Percentiles rank a stretch among this genome's conserved stretches.
These are phyloP conservation scores for Pterocles gutturalis DNA, from an alignment of 2,113 vertebrate genomes.

Conservation along the genomic window DNA sequence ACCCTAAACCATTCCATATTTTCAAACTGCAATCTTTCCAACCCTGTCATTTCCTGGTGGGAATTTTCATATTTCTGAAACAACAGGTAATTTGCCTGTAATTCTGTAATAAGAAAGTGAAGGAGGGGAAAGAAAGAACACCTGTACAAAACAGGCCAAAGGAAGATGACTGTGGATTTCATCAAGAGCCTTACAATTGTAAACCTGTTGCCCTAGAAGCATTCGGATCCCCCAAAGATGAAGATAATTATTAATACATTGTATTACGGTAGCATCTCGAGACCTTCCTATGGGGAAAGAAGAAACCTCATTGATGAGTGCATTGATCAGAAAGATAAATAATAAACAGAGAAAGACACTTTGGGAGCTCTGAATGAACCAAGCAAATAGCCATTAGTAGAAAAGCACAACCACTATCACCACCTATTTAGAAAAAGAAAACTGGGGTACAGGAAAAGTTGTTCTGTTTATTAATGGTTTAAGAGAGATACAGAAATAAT, in stretches of 20 bases:
- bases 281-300: neutral
- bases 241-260: neutral
- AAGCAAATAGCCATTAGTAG: neutral
- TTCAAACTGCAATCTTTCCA: neutral
- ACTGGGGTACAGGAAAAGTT: neutral
- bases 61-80: neutral
- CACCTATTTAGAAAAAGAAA: neutral
- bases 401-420: neutral
- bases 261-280: neutral
- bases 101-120: neutral
- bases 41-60: neutral
- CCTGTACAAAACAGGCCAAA: neutral
- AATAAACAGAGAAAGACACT: neutral
- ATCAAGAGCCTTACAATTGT: neutral
- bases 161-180: neutral
- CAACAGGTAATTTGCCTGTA: fast-evolving
- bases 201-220: neutral
- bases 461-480: neutral
- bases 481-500: neutral
- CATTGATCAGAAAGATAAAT: neutral
- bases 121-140: neutral
- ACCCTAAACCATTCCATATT: neutral
- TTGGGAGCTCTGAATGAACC: neutral
- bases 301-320: fast-evolving
- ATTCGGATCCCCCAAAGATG: neutral